phyloP scores from a whole-genome alignment of 2,888 invertebrate genomes.

The Erebia aethiops region DNA sequence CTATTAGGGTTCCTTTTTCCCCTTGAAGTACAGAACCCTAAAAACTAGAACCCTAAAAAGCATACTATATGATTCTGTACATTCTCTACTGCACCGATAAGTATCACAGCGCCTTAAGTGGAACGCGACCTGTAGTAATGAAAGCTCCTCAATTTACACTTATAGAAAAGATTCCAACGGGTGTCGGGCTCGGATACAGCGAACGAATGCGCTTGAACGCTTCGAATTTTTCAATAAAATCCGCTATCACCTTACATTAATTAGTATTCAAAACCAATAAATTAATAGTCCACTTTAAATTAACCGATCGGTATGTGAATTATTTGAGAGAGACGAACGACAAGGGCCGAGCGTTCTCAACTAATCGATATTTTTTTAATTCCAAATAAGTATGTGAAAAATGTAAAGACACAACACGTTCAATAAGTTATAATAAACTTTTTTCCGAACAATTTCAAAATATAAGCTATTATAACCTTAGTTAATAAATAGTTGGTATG shows the following conservation, averaged over 20 bases:
- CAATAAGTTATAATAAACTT: slow-evolving; percentile 3
- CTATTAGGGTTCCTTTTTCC: too few species aligned
- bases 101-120: too few species aligned
- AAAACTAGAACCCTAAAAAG: too few species aligned
- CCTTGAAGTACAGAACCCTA: too few species aligned
- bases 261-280: slow-evolving; percentile 44
- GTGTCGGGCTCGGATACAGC: slow-evolving; percentile 20
- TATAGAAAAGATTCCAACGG: slow-evolving; percentile 22
- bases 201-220: slow-evolving; percentile 8
- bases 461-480: background rate
- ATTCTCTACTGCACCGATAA: too few species aligned
- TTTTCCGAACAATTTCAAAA: background rate
- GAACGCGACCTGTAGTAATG: background rate
- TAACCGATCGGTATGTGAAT: slow-evolving; percentile 49
- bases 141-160: slow-evolving; percentile 18
- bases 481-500: background rate
- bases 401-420: slow-evolving; percentile 8
- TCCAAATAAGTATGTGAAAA: slow-evolving; percentile 10
- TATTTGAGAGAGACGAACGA: slow-evolving; percentile 40
- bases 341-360: slow-evolving; percentile 34
- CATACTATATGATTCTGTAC: too few species aligned
- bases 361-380: slow-evolving; percentile 37
- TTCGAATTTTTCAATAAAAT: slow-evolving; percentile 35
- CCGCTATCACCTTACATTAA: slow-evolving; percentile 41
- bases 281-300: slow-evolving; percentile 49